Evolutionary conservation across 2,888 invertebrate genomes (phyloP).

Genomic region (Baccha elongata): DNA sequence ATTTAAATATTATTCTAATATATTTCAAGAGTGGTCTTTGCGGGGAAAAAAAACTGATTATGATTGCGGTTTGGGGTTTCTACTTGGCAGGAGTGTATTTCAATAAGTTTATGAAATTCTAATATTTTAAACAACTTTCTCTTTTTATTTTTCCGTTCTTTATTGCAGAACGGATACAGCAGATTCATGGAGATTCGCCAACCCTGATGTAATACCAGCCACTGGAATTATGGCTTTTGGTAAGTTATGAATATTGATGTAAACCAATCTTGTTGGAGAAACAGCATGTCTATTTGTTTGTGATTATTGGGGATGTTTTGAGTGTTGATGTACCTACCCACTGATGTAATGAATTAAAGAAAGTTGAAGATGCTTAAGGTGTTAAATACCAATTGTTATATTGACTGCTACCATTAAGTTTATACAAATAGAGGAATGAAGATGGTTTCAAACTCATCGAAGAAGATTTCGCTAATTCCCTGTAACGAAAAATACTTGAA

Average conservation of each 20-base stretch:
- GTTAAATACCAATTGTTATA: too few species aligned
- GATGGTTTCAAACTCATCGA: too few species aligned
- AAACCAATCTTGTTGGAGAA: background rate
- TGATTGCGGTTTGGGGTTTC: background rate
- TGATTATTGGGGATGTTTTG: too few species aligned
- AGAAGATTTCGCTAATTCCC: too few species aligned
- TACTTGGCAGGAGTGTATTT: background rate
- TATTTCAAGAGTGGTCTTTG: slow-evolving; percentile 18
- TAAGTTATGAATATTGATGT: slow-evolving; percentile 80
- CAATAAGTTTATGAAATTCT: slow-evolving; percentile 16
- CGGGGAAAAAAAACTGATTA: background rate
- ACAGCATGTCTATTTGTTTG: too few species aligned
- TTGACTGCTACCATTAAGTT: too few species aligned
- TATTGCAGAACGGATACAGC: slow-evolving; percentile 85
- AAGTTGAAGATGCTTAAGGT: too few species aligned
- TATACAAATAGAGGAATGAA: too few species aligned
- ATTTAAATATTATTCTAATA: slow-evolving; percentile 69
- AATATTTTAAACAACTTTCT: slow-evolving; percentile 18
- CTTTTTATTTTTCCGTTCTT: slow-evolving; percentile 39
- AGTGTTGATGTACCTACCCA: too few species aligned
- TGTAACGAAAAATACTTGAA: too few species aligned
- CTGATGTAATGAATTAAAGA: too few species aligned
- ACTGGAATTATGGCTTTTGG: slow-evolving; percentile 94
- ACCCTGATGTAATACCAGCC: slow-evolving; percentile 89
- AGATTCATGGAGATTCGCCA: slow-evolving; percentile 88